Evolutionary conservation across 2,888 invertebrate species (phyloP), one percentile per base, ranked within the genome.

Genomic region (Conomelus anceps): DNA sequence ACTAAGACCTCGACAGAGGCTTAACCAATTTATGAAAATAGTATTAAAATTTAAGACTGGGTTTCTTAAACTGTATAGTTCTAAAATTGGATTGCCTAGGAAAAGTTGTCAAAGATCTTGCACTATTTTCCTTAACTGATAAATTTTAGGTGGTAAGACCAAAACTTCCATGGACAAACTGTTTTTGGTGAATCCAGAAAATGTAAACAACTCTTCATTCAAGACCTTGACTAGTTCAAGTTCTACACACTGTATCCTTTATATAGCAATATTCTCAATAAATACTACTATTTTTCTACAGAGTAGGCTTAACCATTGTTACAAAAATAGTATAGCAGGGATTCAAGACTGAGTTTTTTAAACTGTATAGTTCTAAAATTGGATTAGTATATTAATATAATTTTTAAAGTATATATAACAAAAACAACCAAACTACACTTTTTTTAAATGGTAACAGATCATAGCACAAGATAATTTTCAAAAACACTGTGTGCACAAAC

Each of bases 41-140:
- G 85, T 85, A 85, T 85, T 85, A 85, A 85, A 85, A 85, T 85
- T 85, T 85, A 85, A 85, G 85, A 85, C 85, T 85, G 85, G 85
- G 85, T 85, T 85, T 85, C 23, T 85, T 85, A 85, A 85, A 85
- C 85, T 85, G 85, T 85, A 85, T 85, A 85, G 34, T 85, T 85
- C 23, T 85, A 22, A 85, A 85, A 85, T 23, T 85, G 85, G 22
- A 85, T 85, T 22, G 85, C 85, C 85, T 85, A 85, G 85, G 85
- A 85, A 85, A 11, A 85, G 85, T 85, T 85, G 85, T 85, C n/a
- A n/a, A 85, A 85, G 85, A 85, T 85, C 85, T 85, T 85, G n/a
- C 85, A 85, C 85, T 85, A 85, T 85, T 85, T 85, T 85, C 23
- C 85, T 85, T 85, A 85, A 85, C 85, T 85, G n/a, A 85, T 85